Evolutionary conservation across 2,797 vertebrate species (phyloP).

Genomic region (Micrastur ruficollis): DNA sequence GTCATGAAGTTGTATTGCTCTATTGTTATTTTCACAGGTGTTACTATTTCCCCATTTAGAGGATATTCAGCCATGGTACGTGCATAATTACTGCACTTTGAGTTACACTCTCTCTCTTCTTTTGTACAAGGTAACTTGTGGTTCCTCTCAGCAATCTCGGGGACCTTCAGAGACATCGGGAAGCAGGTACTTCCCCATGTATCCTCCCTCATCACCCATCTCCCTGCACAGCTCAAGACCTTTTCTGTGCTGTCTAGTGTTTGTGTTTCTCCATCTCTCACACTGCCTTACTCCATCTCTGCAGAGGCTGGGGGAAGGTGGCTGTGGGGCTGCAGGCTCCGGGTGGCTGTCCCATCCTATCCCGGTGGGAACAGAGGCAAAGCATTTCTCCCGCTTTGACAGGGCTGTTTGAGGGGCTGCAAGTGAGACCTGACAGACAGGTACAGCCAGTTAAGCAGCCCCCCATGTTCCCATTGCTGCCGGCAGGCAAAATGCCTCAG

Average conservation of each 20-base stretch:
- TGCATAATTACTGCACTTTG: background rate
- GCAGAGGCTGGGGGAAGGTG: background rate
- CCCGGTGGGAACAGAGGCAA: background rate
- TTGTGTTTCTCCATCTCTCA: background rate
- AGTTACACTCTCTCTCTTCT: background rate
- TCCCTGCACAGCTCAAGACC: background rate
- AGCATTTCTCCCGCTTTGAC: background rate
- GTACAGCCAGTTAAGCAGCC: constrained; percentile 46
- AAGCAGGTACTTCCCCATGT: background rate
- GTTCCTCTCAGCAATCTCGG: background rate
- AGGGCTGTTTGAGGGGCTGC: background rate
- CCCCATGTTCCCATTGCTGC: background rate
- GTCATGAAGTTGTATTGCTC: background rate
- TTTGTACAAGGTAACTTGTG: background rate
- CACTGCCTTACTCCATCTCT: background rate
- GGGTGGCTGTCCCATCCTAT: background rate
- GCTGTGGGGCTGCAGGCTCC: background rate
- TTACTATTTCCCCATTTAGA: background rate
- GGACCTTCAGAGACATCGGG: background rate
- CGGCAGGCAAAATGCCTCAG: constrained; percentile 44
- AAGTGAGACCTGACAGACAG: constrained; percentile 26
- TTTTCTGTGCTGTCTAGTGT: background rate
- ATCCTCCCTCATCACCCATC: background rate
- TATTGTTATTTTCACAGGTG: background rate
- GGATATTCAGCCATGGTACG: background rate